Percentiles rank a stretch among this genome's conserved stretches.
These are phyloP conservation scores for Cyrtorhinus lividipennis DNA, from an alignment of 1,140 invertebrate species.

Conservation along the genomic window DNA sequence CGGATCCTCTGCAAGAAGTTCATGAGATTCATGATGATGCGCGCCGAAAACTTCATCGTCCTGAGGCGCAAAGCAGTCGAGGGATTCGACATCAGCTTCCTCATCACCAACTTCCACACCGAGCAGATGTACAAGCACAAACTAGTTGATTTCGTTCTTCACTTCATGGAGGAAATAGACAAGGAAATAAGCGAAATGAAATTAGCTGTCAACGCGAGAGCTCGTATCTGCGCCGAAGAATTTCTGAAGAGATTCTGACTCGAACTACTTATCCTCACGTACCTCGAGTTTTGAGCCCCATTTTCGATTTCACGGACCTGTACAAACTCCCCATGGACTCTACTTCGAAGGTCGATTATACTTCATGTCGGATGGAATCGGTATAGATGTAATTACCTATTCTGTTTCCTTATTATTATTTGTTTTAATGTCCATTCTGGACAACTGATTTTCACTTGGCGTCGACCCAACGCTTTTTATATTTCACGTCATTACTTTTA, in stretches of 20 bases:
- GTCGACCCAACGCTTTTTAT: too few species aligned
- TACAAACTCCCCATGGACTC: background rate
- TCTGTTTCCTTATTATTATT: too few species aligned
- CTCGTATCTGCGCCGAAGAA: slow-evolving; percentile 96
- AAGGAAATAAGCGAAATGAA: slow-evolving; percentile 99
- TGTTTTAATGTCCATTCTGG: too few species aligned
- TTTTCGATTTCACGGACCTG: background rate
- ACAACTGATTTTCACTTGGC: too few species aligned
- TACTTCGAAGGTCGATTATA: background rate
- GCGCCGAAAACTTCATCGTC: slow-evolving; percentile 97
- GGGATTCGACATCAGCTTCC: slow-evolving; percentile 98
- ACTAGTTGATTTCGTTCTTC: slow-evolving; percentile 97
- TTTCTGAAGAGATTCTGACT: slow-evolving; percentile 59
- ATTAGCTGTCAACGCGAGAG: slow-evolving; percentile 91
- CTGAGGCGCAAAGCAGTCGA: slow-evolving; percentile 89
- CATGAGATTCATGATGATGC: slow-evolving; percentile 98
- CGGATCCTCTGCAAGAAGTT: slow-evolving; percentile 99
- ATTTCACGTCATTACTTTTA: too few species aligned
- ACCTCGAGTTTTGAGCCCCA: background rate
- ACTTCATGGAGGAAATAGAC: slow-evolving; percentile 99
- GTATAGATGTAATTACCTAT: background rate
- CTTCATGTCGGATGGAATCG: background rate
- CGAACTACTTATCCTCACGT: background rate
- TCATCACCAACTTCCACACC: slow-evolving; percentile 98
- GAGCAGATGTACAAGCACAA: slow-evolving; percentile 99